Base-by-base conservation (phyloP, 2,888 invertebrate species). In the Anarsia innoxiella region DNA sequence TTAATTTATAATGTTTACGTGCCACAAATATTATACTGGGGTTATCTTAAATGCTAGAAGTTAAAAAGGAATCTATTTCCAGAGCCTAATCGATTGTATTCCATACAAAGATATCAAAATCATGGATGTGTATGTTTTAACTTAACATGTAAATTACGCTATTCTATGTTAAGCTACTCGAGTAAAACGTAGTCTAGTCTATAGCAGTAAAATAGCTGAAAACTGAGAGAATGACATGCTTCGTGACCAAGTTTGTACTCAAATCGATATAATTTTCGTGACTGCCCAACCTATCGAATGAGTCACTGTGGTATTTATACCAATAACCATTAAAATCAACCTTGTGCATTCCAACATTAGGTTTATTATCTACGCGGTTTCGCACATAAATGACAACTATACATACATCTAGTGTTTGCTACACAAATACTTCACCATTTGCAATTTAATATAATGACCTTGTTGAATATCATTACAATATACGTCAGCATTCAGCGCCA, bases 211-310 rank as follows among this genome's bases (percentile, higher is more conserved):
- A 12, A n/a, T 29, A 8, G 23, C 23, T 12, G 12, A 12, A 15
- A 33, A 29, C 14, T 11, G 30, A 38, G 33, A 33, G 25, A 33
- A 29, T 29, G 16, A n/a, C 27, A 28, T 9, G 3, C 9, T 56
- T 48, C 48, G 48, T 51, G 59, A 59, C 60, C 54, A 56, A 44
- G 55, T 65, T 56, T 54, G 57, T 67, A 62, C 59, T 57, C 56
- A 61, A 60, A 74, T 71, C 68, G 62, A 71, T 74, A 67, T 47
- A 56, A 53, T 65, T 65, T 64, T 64, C 70, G 66, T 74, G 69
- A 64, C 70, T 55, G 54, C 52, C 50, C 57, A 48, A 48, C 66
- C 58, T 63, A 47, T 49, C 41, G 47, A 45, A 59, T 78, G 69
- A 75, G 53, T 77, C 76, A 77, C 56, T 43, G 39, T 32, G 37